Conservation (phyloP, 2,888 invertebrate genomes). For the Cremastinae sp. region DNA sequence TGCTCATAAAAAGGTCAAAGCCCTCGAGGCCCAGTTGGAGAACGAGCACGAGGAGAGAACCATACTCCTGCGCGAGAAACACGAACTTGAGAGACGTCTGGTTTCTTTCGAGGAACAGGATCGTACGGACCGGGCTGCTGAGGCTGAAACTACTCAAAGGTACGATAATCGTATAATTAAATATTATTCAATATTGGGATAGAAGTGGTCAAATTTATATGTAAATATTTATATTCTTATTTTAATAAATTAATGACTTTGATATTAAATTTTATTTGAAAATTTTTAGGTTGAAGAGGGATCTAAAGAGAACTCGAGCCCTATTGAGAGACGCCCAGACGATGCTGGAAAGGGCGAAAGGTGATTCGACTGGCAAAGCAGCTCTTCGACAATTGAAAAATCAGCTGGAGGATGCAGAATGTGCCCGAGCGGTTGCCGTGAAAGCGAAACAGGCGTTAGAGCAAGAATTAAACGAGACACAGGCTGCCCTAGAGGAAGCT, state of each 20-base stretch:
- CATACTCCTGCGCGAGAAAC: constrained; percentile 91
- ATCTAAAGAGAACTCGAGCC: constrained; percentile 94
- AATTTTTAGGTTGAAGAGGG: constrained; percentile 87
- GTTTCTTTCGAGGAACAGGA: constrained; percentile 90
- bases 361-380: constrained; percentile 90
- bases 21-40: constrained; percentile 94
- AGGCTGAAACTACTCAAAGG: constrained; percentile 81
- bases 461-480: constrained; percentile 91
- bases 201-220: background rate
- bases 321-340: constrained; percentile 94
- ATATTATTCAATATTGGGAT: no score
- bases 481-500: constrained; percentile 91
- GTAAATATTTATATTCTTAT: constrained; percentile 11
- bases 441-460: constrained; percentile 94
- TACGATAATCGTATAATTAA: constrained; percentile 47
- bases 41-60: constrained; percentile 96
- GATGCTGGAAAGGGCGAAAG: constrained; percentile 93
- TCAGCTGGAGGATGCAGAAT: constrained; percentile 94
- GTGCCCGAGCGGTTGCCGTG: constrained; percentile 90
- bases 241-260: background rate
- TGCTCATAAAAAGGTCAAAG: constrained; percentile 95
- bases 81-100: constrained; percentile 93
- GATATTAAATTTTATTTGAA: constrained; percentile 20
- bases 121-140: constrained; percentile 86
- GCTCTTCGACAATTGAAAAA: constrained; percentile 81